phyloP scores from a whole-genome alignment of 2,888 invertebrate species.

The Eupithecia subumbrata region DNA sequence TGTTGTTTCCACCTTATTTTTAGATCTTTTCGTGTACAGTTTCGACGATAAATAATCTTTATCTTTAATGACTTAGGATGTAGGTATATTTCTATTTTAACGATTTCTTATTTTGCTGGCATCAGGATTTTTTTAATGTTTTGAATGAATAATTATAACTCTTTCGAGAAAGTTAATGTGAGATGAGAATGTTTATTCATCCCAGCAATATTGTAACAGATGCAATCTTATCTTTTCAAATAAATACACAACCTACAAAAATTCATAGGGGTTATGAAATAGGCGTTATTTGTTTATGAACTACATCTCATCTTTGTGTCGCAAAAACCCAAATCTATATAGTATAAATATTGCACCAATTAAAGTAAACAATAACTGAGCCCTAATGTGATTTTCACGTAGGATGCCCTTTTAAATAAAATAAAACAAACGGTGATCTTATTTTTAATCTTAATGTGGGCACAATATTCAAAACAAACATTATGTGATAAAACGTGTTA shows the following conservation, averaged over 20 bases:
- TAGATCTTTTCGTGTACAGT: too few relatives aligned
- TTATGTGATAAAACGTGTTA: background rate
- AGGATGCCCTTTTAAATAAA: background rate
- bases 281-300: background rate
- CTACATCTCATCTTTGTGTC: background rate
- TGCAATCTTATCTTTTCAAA: conserved; percentile 2
- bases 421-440: background rate
- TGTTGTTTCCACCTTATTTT: too few relatives aligned
- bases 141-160: background rate
- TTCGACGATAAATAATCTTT: background rate
- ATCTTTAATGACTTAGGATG: background rate
- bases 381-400: background rate
- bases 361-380: background rate
- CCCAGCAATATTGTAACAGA: background rate
- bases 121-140: background rate
- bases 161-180: background rate
- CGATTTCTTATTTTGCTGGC: background rate
- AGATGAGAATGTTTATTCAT: background rate
- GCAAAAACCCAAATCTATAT: background rate
- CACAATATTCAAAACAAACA: background rate
- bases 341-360: background rate
- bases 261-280: conserved; percentile 1
- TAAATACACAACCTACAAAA: background rate
- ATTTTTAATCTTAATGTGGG: background rate
- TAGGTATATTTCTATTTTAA: background rate